phyloP scores from a whole-genome alignment of 2,113 vertebrate species.

The Ranitomeya imitator region DNA sequence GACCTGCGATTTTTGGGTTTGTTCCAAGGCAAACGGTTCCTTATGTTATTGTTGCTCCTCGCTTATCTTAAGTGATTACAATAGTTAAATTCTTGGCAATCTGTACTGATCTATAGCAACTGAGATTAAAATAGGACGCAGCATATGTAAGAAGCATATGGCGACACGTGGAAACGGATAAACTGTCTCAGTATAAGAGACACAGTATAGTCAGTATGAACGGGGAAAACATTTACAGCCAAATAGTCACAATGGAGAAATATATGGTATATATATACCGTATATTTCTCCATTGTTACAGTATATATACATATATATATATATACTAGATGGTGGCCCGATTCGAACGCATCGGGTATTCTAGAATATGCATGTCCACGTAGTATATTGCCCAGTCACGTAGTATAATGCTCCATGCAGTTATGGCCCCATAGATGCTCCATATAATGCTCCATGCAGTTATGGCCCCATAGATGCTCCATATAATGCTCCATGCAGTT shows the following conservation, averaged over 20 bases:
- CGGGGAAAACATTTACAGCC: neutral
- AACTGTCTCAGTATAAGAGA: neutral
- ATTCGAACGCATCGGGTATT: too few species aligned
- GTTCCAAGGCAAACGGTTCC: neutral
- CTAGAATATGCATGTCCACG: too few species aligned
- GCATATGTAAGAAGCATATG: conserved; percentile 3
- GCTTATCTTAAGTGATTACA: neutral
- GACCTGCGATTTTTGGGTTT: neutral
- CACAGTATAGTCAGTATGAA: neutral
- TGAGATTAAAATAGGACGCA: neutral
- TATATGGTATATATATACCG: too few species aligned
- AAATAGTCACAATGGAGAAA: neutral
- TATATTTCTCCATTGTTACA: too few species aligned
- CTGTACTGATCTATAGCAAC: neutral
- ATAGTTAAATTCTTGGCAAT: conserved; percentile 2
- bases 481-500: too few species aligned
- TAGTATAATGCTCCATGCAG: too few species aligned
- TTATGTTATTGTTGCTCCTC: neutral
- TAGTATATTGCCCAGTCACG: too few species aligned
- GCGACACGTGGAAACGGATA: neutral
- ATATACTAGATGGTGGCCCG: too few species aligned
- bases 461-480: too few species aligned
- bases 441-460: too few species aligned
- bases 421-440: too few species aligned
- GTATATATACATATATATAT: too few species aligned